Base-by-base conservation (phyloP, 2,797 vertebrate species). In the Argyrosomus regius region DNA sequence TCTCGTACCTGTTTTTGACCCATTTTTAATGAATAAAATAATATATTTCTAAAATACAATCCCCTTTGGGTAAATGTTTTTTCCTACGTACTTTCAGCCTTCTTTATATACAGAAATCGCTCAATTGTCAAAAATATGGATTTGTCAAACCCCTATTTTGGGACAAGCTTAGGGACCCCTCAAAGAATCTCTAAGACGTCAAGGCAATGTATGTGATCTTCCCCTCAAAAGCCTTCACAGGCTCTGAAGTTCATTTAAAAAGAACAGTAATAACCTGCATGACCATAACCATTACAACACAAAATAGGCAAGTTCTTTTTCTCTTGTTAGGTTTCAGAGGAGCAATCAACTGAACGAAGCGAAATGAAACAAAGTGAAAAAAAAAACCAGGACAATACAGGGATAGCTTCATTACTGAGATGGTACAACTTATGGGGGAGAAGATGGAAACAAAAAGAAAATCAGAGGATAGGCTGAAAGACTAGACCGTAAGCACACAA, bases 21-120 rank as follows among this genome's bases (percentile, higher is more conserved):
- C 97, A 94, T 95, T 95, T 96, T 98, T 96, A 97, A 96, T 97
- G 97, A 98, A 98, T 97, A 99, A 99, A 99, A 98, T 98, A 98
- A 98, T 97, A 96, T 96, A 95, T 96, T 95, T 96, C 93, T 96
- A 95, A 97, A 97, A 98, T 99, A 99, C 97, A 99, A 97, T 97
- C 97, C 97, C 96, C 95, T 96, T 97, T 96, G 96, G 97, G 97
- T 98, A 97, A 97, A 97, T 97, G 97, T 96, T 96, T 96, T 96
- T 94, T 87, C 96, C 96, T 96, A 95, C 95, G 92, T 93, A 94
- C 95, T 92, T 91, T 96, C 96, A 96, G 96, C 97, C 96, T 97
- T 97, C 96, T 96, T 95, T 98, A 99, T 99, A 95, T 98, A 99
- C 97, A 98, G 96, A 97, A 97, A 97, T 97, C 96, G 94, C 96